These are phyloP conservation scores for Drosophila bocqueti DNA, from an alignment of 1,140 invertebrate species.

Conservation along the genomic window DNA sequence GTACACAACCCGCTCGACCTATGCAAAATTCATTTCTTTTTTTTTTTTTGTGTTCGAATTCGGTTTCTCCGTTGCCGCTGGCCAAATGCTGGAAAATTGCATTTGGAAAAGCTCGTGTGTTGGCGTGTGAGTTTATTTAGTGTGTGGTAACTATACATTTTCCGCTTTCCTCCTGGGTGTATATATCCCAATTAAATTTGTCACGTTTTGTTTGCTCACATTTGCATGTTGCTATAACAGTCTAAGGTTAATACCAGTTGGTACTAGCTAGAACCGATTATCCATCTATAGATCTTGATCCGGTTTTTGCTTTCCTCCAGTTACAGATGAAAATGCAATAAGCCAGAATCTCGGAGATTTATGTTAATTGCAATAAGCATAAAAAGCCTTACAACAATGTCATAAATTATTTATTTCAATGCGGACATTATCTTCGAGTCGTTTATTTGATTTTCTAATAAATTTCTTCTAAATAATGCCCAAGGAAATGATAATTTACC, in stretches of 20 bases:
- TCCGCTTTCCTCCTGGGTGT: slow-evolving; percentile 4
- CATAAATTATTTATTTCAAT: slow-evolving; percentile 5
- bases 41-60: slow-evolving; percentile 8
- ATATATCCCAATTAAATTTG: slow-evolving; percentile 52
- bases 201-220: slow-evolving; percentile 49
- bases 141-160: slow-evolving; percentile 16
- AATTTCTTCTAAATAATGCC: background rate
- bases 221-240: slow-evolving; percentile 29
- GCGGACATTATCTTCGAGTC: background rate
- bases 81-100: slow-evolving; percentile 15
- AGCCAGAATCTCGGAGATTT: slow-evolving; percentile 7
- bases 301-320: slow-evolving; percentile 20
- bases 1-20: background rate
- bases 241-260: slow-evolving; percentile 22
- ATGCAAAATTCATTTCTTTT: slow-evolving; percentile 26
- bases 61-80: slow-evolving; percentile 7
- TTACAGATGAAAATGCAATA: slow-evolving; percentile 1
- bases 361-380: slow-evolving; percentile 31
- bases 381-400: slow-evolving; percentile 3
- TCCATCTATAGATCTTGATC: slow-evolving; percentile 4
- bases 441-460: background rate
- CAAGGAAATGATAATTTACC: background rate
- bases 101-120: slow-evolving; percentile 12
- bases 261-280: slow-evolving; percentile 22
- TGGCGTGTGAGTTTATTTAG: slow-evolving; percentile 18